phyloP scores from a whole-genome alignment of 2,888 invertebrate species.

The Gonocerus acuteangulatus region DNA sequence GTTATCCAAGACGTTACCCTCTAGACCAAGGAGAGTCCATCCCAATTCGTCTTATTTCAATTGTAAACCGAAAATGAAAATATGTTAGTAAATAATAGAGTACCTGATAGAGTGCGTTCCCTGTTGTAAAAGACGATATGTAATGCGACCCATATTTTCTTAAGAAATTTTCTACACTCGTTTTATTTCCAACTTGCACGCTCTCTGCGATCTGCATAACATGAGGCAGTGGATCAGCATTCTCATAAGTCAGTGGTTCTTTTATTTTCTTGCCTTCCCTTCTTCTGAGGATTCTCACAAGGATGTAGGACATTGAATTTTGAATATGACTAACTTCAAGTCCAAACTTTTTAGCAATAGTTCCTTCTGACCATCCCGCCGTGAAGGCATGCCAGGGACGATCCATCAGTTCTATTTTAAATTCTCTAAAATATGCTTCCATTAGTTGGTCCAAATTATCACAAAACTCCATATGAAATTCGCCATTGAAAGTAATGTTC shows the following conservation, averaged over 20 bases:
- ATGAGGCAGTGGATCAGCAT: constrained; percentile 46
- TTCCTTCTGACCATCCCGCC: constrained; percentile 74
- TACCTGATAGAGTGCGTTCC: constrained; percentile 82
- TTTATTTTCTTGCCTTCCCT: constrained; percentile 64
- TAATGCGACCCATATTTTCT: constrained; percentile 80
- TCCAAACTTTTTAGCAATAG: constrained; percentile 65
- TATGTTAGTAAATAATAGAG: no score
- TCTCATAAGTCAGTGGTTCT: constrained; percentile 36
- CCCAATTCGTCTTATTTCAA: no score
- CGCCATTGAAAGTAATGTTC: constrained; percentile 64
- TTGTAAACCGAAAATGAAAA: no score
- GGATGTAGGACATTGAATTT: constrained; percentile 60
- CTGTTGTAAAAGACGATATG: constrained; percentile 76
- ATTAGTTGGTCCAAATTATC: constrained; percentile 75
- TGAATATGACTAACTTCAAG: constrained; percentile 67
- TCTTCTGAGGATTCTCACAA: constrained; percentile 63
- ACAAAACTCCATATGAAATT: constrained; percentile 90
- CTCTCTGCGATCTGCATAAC: constrained; percentile 61
- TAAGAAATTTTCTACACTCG: constrained; percentile 70
- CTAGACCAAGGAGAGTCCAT: no score
- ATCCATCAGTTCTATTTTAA: constrained; percentile 71
- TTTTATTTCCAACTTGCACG: constrained; percentile 62
- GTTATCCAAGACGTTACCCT: no score
- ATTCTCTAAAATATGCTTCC: constrained; percentile 83
- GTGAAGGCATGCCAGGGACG: constrained; percentile 83